Conservation (phyloP, 2,113 vertebrate species). For the Toxostoma redivivum region DNA sequence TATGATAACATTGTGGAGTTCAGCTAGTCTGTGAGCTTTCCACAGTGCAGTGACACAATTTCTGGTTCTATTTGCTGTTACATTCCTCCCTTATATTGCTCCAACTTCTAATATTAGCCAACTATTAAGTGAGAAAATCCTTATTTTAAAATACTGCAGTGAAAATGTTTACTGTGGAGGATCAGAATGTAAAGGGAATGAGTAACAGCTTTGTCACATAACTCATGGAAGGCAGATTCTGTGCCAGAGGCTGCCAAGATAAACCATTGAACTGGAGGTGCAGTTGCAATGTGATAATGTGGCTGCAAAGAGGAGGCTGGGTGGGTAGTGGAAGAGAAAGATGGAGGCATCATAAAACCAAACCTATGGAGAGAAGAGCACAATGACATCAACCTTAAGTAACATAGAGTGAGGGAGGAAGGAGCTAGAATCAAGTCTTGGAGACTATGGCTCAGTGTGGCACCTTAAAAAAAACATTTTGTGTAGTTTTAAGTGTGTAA, state of each 20-base stretch:
- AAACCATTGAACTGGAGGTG: background rate
- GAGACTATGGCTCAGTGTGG: background rate
- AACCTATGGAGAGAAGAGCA: background rate
- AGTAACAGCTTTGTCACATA: slow-evolving; percentile 7
- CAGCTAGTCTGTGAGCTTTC: background rate
- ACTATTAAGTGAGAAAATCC: background rate
- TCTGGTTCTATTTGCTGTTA: background rate
- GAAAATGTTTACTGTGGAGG: background rate
- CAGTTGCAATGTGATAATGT: background rate
- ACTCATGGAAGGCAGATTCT: background rate
- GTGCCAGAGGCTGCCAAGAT: background rate
- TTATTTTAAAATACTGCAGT: background rate
- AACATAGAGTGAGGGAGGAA: background rate
- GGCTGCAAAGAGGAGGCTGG: background rate
- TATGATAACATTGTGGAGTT: background rate
- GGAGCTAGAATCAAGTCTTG: background rate
- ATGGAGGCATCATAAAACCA: background rate
- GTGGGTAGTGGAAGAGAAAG: background rate
- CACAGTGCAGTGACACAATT: background rate
- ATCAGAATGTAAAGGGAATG: background rate
- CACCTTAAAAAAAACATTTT: background rate
- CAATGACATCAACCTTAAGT: background rate
- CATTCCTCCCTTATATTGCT: background rate
- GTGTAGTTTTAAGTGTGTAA: background rate
- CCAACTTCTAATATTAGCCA: background rate